A percentile compares a stretch with the other conserved stretches of the same genome.
Evolutionary conservation across 1,140 invertebrate genomes (phyloP).

Genomic region (Atta cephalotes): DNA sequence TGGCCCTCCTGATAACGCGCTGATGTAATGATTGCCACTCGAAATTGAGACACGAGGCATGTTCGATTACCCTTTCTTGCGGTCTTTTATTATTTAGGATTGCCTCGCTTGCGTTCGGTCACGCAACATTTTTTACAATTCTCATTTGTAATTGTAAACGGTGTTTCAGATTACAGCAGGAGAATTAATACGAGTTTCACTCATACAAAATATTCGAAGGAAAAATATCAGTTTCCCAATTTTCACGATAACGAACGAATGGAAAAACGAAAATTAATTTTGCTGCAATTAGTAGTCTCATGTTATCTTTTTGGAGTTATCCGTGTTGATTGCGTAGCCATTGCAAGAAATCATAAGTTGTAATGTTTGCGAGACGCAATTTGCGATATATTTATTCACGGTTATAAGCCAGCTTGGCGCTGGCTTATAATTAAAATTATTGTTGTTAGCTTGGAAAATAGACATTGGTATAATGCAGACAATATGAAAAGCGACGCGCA

Average conservation of each 20-base stretch:
- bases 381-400: background rate
- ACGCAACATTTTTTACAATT: background rate
- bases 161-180: background rate
- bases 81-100: background rate
- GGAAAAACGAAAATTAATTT: background rate
- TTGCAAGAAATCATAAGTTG: background rate
- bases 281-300: background rate
- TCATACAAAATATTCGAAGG: background rate
- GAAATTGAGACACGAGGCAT: slow-evolving; percentile 52
- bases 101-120: background rate
- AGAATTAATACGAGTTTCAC: background rate
- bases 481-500: background rate
- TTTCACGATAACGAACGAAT: background rate
- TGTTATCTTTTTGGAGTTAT: background rate
- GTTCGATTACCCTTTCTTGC: slow-evolving; percentile 16
- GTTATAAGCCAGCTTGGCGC: background rate
- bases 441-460: slow-evolving; percentile 2
- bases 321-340: too few relatives aligned
- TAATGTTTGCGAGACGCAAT: background rate
- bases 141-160: background rate
- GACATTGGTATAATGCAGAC: background rate
- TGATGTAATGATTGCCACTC: slow-evolving; percentile 32
- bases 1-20: slow-evolving; percentile 47
- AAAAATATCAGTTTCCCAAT: background rate
- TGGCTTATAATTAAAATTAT: background rate